Evolutionary conservation across 2,888 invertebrate species (phyloP).

Genomic region (Leucophenga maculata): DNA sequence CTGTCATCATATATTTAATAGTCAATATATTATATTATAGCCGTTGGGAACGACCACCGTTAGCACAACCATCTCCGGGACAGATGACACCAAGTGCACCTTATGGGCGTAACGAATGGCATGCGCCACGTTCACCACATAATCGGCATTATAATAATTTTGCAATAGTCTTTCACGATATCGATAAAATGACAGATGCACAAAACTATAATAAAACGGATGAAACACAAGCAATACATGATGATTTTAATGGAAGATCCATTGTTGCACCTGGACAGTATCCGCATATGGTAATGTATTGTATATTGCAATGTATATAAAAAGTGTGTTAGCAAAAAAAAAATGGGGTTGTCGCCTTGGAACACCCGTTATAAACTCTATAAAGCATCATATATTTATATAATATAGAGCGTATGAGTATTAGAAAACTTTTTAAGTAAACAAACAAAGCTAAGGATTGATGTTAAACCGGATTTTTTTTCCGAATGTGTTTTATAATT

Average conservation of each 20-base stretch:
- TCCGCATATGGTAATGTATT: constrained; percentile 62
- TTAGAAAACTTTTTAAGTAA: constrained; percentile 18
- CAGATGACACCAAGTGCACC: too few species aligned
- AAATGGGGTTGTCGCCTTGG: too few species aligned
- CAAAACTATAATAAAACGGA: constrained; percentile 38
- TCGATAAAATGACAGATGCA: constrained; percentile 37
- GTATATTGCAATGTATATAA: too few species aligned
- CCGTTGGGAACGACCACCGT: too few species aligned
- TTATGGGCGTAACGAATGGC: not conserved
- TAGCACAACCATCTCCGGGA: too few species aligned
- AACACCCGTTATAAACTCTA: too few species aligned
- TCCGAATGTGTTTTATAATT: not conserved
- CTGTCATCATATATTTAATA: too few species aligned
- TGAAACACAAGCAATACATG: constrained; percentile 46
- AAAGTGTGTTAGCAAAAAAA: too few species aligned
- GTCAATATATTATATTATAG: too few species aligned
- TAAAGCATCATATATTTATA: too few species aligned
- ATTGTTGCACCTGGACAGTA: constrained; percentile 63
- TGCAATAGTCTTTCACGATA: constrained; percentile 43
- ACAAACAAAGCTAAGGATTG: not conserved
- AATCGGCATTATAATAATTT: constrained; percentile 44
- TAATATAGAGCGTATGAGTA: too few species aligned
- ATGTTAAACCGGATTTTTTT: constrained; percentile 11
- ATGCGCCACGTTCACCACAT: constrained; percentile 37
- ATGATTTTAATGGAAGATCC: constrained; percentile 62